Base-by-base conservation (phyloP, 2,888 invertebrate genomes). In the Caenorhabditis angaria region DNA sequence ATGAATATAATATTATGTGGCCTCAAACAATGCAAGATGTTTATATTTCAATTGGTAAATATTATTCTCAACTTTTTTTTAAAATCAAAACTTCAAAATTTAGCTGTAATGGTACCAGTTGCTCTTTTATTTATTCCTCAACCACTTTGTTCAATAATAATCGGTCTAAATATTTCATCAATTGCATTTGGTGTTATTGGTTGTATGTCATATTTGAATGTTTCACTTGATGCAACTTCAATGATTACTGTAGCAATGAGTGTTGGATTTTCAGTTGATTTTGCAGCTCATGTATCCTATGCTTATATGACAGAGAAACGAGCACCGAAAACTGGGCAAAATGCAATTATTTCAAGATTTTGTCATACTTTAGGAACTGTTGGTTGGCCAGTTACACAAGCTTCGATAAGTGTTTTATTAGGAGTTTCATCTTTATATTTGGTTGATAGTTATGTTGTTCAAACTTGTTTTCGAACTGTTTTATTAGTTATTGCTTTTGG, bases 241-340 rank as follows among this genome's bases (percentile, higher is more conserved):
- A 85, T 85, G 85, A 85, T 85, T 32, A 83, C 85, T 1, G 82
- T 85, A n/a, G 85, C 85, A 12, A 85, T 85, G 84, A 81, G 80
- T 59, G 85, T 85, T 8, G 85, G 85, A 1, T 85, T 85, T 75
- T 80, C 80, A 10, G 84, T 84, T 29, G 83, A 84, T 55, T 84
- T 84, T 48, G 83, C 84, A 12, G 83, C 84, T 1, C 84, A 84
- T 47, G 82, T 83, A 51, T 80, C 83, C 2, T 84, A 83, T 53
- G 82, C 83, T 10, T 84, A 82, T 69, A 82, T 82, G 77, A 81
- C 78, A 14, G 80, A 77, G 59, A 68, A 66, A 1, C 61, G 51
- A 18, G 54, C 58, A 8, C 35, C 64, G 14, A 59, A 60, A 24
- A 29, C 58, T 8, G 70, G 67, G 10, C 51, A 54, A 25, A 32